A percentile compares a stretch with the other conserved stretches of the same genome.
Conservation (phyloP, 2,797 vertebrate species). For the Spatula clypeata region DNA sequence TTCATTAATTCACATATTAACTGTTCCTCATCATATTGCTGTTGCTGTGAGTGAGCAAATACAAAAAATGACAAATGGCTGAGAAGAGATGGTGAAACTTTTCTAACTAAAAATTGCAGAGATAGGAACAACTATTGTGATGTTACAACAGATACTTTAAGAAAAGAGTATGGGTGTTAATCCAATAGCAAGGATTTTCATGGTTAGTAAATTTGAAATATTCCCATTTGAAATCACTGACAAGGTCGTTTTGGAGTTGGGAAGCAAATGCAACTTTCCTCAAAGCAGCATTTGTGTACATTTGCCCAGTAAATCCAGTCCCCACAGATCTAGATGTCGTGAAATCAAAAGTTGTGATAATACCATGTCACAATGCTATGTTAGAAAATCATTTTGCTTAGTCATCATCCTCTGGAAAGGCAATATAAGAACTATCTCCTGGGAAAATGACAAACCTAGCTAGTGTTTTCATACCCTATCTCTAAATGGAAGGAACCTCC, state of each 20-base stretch:
- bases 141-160: not conserved
- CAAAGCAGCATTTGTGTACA: not conserved
- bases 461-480: not conserved
- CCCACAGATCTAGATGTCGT: not conserved
- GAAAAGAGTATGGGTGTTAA: not conserved
- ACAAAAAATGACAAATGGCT: not conserved
- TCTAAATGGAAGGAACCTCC: not conserved
- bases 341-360: not conserved
- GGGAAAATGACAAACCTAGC: slow-evolving; percentile 4
- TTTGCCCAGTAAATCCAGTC: not conserved
- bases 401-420: not conserved
- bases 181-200: not conserved
- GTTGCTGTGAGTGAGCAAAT: not conserved
- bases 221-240: not conserved
- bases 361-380: not conserved
- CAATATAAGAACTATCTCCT: not conserved
- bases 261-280: not conserved
- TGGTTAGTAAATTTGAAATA: not conserved
- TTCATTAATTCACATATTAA: slow-evolving; percentile 27
- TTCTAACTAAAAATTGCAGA: not conserved
- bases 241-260: not conserved
- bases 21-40: not conserved
- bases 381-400: not conserved
- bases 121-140: too few relatives aligned
- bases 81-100: not conserved